Conservation (phyloP, 2,888 invertebrate species). For the Brassicogethes aeneus region DNA sequence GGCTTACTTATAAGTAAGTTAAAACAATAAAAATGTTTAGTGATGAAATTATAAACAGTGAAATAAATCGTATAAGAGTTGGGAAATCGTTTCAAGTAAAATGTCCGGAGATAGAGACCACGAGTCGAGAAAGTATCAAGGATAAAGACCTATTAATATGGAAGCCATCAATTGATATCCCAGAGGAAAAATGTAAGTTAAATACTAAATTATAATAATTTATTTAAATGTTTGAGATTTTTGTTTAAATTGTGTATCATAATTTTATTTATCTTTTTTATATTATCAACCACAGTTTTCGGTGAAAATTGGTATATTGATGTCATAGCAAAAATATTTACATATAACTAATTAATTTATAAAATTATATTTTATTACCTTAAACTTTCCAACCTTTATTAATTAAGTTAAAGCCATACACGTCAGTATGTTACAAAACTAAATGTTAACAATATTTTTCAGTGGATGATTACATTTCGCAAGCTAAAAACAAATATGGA, state of each 20-base stretch:
- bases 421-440: too few relatives aligned
- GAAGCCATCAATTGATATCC: neutral
- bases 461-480: slow-evolving; percentile 93
- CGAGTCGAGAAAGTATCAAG: neutral
- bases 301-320: too few relatives aligned
- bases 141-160: neutral
- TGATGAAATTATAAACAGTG: neutral
- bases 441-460: slow-evolving; percentile 22
- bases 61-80: neutral
- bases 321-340: too few relatives aligned
- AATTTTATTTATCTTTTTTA: too few relatives aligned
- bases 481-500: slow-evolving; percentile 94
- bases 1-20: too few relatives aligned
- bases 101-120: neutral
- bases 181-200: neutral
- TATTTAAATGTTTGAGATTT: too few relatives aligned
- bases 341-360: too few relatives aligned
- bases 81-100: neutral
- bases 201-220: neutral
- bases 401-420: too few relatives aligned
- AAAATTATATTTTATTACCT: too few relatives aligned
- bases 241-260: too few relatives aligned
- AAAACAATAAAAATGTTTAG: neutral
- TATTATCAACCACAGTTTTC: too few relatives aligned
- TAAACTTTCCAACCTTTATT: too few relatives aligned